Conservation (phyloP, 2,797 vertebrate genomes). For the Pseudochromis fuscus region DNA sequence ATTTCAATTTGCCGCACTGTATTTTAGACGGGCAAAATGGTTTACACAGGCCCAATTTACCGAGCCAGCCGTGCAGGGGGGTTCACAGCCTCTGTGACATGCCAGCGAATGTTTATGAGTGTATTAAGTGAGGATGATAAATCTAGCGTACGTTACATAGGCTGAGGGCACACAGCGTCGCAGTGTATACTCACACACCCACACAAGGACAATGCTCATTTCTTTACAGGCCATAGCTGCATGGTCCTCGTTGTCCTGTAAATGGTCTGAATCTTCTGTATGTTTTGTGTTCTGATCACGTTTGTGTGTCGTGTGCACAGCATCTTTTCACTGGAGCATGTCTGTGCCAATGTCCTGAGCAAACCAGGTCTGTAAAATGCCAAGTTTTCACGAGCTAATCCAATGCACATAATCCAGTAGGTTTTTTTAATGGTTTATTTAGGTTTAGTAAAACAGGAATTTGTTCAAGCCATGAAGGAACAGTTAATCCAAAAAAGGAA, state of each 20-base stretch:
- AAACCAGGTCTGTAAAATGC: not conserved
- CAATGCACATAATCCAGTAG: not conserved
- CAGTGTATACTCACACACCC: slow-evolving; percentile 54
- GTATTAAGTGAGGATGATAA: slow-evolving; percentile 82
- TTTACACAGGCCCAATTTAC: slow-evolving; percentile 82
- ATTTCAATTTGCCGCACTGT: slow-evolving; percentile 81
- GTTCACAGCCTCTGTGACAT: slow-evolving; percentile 70
- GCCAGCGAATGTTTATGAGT: slow-evolving; percentile 79
- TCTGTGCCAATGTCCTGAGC: fast-evolving
- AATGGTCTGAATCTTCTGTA: slow-evolving; percentile 1
- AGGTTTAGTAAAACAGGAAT: not conserved
- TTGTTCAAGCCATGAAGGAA: not conserved
- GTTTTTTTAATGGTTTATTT: not conserved
- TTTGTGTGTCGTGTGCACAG: not conserved
- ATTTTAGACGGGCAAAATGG: slow-evolving; percentile 77
- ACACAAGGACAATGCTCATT: slow-evolving; percentile 49
- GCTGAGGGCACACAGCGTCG: slow-evolving; percentile 39
- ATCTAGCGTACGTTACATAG: slow-evolving; percentile 64
- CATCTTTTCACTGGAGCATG: not conserved
- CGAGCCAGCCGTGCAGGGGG: slow-evolving; percentile 58
- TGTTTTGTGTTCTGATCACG: not conserved
- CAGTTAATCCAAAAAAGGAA: not conserved
- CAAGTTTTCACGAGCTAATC: no score
- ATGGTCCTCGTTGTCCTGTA: slow-evolving; percentile 3
- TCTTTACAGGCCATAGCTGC: slow-evolving; percentile 23